phyloP scores from a whole-genome alignment of 1,140 invertebrate species.

The Eufriesea mexicana region DNA sequence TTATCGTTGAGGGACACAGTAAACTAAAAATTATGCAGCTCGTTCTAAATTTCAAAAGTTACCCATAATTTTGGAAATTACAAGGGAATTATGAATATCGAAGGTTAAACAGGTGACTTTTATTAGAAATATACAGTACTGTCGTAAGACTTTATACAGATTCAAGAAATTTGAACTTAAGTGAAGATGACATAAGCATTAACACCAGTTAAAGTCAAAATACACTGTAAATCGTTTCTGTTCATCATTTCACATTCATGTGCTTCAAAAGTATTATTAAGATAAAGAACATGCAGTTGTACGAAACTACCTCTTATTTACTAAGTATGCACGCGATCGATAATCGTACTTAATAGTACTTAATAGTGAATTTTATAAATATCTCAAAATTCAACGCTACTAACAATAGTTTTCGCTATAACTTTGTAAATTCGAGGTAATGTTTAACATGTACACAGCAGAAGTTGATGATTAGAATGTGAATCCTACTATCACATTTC shows the following conservation, averaged over 20 bases:
- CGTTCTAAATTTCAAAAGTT: not conserved
- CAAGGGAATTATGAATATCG: conserved; percentile 25
- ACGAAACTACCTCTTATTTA: conserved; percentile 32
- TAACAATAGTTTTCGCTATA: conserved; percentile 42
- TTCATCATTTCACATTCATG: not conserved
- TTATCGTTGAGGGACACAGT: too few relatives aligned
- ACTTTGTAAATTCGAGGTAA: conserved; percentile 28
- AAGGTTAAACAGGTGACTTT: conserved; percentile 68
- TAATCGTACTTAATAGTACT: conserved; percentile 51
- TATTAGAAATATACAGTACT: conserved; percentile 77
- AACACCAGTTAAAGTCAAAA: conserved; percentile 20
- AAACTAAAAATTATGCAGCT: too few relatives aligned
- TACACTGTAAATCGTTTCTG: not conserved
- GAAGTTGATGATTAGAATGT: conserved; percentile 33
- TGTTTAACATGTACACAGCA: conserved; percentile 23
- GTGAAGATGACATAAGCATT: conserved; percentile 31
- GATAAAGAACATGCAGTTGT: conserved; percentile 14
- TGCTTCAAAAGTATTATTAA: conserved; percentile 1
- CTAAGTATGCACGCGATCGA: conserved; percentile 15
- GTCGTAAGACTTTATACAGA: conserved; percentile 67
- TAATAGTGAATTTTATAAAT: conserved; percentile 60
- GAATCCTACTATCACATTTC: not conserved
- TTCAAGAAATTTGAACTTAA: conserved; percentile 52
- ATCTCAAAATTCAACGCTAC: conserved; percentile 68
- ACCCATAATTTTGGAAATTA: not conserved